These are phyloP conservation scores for Sebastes melanostomus DNA, from an alignment of 2,797 vertebrate species.

Conservation along the genomic window DNA sequence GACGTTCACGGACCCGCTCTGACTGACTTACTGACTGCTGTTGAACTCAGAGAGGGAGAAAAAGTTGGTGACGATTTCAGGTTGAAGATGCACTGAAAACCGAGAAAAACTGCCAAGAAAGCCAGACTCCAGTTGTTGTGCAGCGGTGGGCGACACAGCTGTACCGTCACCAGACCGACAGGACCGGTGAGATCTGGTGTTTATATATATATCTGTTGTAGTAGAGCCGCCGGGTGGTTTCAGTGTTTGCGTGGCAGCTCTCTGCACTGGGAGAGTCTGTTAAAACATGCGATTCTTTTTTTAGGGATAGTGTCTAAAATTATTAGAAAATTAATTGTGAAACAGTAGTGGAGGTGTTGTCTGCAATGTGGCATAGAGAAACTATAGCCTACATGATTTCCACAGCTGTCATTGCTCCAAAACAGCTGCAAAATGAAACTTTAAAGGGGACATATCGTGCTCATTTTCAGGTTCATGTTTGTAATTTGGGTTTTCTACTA, in stretches of 20 bases:
- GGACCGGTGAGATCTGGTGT: constrained; percentile 16
- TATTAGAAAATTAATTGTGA: not conserved
- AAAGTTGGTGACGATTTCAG: not conserved
- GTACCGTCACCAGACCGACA: not conserved
- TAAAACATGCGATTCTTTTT: not conserved
- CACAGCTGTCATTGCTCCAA: constrained; percentile 1
- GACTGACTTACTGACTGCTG: not conserved
- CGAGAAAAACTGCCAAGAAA: not conserved
- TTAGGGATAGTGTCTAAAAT: not conserved
- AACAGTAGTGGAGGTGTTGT: not conserved
- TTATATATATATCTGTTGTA: not conserved
- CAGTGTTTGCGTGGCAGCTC: constrained; percentile 69
- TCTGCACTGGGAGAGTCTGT: not conserved
- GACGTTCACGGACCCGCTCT: constrained; percentile 32
- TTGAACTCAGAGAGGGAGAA: not conserved
- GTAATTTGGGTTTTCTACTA: too few species aligned
- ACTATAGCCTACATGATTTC: not conserved
- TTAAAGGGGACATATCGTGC: too few species aligned
- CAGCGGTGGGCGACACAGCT: not conserved
- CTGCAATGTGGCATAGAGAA: not conserved
- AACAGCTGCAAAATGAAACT: not conserved
- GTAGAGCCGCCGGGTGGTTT: not conserved
- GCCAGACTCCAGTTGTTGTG: not conserved
- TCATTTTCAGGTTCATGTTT: too few species aligned
- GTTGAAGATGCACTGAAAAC: constrained; percentile 14